Base-by-base conservation (phyloP, 2,888 invertebrate genomes). In the Erebia aethiops region DNA sequence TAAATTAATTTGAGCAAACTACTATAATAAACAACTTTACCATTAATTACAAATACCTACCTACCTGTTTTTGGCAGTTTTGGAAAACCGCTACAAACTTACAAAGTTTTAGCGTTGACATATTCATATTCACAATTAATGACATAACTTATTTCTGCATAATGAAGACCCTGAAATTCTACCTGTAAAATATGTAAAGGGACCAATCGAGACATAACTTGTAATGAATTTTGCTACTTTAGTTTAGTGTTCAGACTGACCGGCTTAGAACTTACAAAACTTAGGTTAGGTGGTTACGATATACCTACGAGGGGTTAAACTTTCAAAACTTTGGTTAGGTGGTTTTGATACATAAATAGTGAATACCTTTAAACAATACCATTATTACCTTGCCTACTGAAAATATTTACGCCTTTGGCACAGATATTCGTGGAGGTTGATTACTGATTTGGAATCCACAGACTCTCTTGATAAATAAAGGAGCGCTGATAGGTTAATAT, bases 151-250 rank as follows among this genome's bases (percentile, higher is more conserved):
- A 18, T 2, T 10, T 54, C 10, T 2, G 16, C 9, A n/a, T 51
- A 51, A 51, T 51, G 51, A 8, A 51, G 2, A 51, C 7, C n/a
- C 51, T 51, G 13, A 58, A 35, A 35, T 35, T 58, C 14, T 8
- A 7, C 58, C 14, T 58, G n/a, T 41, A 11, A 14, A 57, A 57
- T 57, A 8, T 5, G 35, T 9, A 14, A n/a, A 58, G 57, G 57
- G 35, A 58, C 57, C 35, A 58, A 58, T 58, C 57, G 13, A 58
- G 14, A 57, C 35, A 41, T 14, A 54, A 16, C 14, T 61, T 43
- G 5, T 18, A 41, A 60, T 60, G 10, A 41, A 46, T 61, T 61
- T 61, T 46, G 16, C 61, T 41, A 43, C 61, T 61, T 35, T 35
- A 26, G n/a, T n/a, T n/a, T 26, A 35, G 35, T 35, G 35, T 35